phyloP scores from a whole-genome alignment of 1,140 invertebrate genomes.

The Neodiprion lecontei region DNA sequence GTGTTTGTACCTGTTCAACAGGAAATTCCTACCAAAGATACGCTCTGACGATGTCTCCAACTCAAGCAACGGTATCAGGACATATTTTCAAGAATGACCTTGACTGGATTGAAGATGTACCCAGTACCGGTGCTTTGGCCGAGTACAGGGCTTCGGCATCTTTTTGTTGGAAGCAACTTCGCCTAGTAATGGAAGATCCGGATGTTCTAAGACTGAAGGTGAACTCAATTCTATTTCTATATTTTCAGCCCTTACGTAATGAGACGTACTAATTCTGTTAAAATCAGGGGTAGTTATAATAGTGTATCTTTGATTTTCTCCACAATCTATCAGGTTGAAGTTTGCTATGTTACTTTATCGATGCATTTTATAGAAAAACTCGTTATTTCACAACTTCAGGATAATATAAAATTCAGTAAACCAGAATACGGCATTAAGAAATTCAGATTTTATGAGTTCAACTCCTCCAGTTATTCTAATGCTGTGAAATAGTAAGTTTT shows the following conservation, averaged over 20 bases:
- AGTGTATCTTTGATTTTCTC: too few relatives aligned
- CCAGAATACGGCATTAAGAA: too few relatives aligned
- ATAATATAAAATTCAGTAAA: too few relatives aligned
- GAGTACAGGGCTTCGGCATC: slow-evolving; percentile 43
- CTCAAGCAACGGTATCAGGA: slow-evolving; percentile 1
- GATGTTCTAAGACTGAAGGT: slow-evolving; percentile 47
- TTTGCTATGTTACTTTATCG: too few relatives aligned
- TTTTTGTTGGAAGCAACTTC: slow-evolving; percentile 48
- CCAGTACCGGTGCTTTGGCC: slow-evolving; percentile 37
- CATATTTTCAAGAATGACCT: slow-evolving; percentile 37
- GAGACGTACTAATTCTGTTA: too few relatives aligned
- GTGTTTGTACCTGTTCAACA: too few relatives aligned
- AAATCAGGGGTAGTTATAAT: too few relatives aligned
- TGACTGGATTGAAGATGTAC: slow-evolving; percentile 47
- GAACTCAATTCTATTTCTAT: neutral
- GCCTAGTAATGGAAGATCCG: slow-evolving; percentile 45
- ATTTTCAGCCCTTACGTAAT: too few relatives aligned
- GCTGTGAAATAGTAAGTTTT: neutral
- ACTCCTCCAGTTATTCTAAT: neutral
- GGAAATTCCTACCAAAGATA: too few relatives aligned
- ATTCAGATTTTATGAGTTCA: neutral
- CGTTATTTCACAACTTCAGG: too few relatives aligned
- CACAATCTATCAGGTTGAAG: too few relatives aligned
- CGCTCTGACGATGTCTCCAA: neutral
- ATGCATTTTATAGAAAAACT: too few relatives aligned